phyloP scores from a whole-genome alignment of 1,140 invertebrate genomes.

The Ips typographus region DNA sequence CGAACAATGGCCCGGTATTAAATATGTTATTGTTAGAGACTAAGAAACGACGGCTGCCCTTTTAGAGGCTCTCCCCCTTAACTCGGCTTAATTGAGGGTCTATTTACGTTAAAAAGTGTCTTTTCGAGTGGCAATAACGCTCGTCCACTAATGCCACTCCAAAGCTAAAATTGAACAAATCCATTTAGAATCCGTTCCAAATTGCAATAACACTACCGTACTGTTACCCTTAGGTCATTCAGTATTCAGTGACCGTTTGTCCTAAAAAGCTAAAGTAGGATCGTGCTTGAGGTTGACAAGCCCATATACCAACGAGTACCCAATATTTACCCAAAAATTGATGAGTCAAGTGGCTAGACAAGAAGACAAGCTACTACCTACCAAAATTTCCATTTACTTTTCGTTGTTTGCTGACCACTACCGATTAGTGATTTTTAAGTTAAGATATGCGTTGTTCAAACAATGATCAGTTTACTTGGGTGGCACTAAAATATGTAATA shows the following conservation, averaged over 20 bases:
- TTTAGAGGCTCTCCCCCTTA: slow-evolving; percentile 12
- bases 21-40: slow-evolving; percentile 45
- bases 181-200: too few relatives aligned
- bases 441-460: slow-evolving; percentile 16
- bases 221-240: too few relatives aligned
- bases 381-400: slow-evolving; percentile 13
- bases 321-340: slow-evolving; percentile 6
- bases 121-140: neutral
- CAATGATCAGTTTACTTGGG: slow-evolving; percentile 1
- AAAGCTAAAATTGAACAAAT: too few relatives aligned
- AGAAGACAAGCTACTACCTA: slow-evolving; percentile 8
- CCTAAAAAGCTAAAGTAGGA: too few relatives aligned
- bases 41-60: slow-evolving; percentile 18
- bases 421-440: slow-evolving; percentile 16
- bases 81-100: slow-evolving; percentile 25
- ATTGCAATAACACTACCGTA: too few relatives aligned
- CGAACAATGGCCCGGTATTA: slow-evolving; percentile 45
- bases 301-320: too few relatives aligned
- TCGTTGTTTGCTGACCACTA: slow-evolving; percentile 12
- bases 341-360: slow-evolving; percentile 10
- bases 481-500: neutral
- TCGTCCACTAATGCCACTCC: too few relatives aligned
- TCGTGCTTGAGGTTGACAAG: too few relatives aligned
- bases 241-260: too few relatives aligned
- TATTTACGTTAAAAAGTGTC: slow-evolving; percentile 26